phyloP scores from a whole-genome alignment of 2,888 invertebrate species.

The Callyntrura sp. region DNA sequence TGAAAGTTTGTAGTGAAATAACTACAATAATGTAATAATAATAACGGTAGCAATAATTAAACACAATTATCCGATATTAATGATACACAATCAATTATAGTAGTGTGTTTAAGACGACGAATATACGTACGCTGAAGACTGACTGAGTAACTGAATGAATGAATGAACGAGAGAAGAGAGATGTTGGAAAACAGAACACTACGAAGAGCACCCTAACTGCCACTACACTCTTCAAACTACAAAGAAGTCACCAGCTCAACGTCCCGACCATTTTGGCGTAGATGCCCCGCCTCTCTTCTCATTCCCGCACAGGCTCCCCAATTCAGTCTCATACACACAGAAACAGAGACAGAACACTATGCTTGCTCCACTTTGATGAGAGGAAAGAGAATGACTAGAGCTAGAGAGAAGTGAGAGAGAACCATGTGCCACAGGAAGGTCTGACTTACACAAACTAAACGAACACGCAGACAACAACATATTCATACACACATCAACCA shows the following conservation, averaged over 20 bases:
- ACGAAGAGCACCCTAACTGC: conserved; percentile 83
- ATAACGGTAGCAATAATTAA: conserved; percentile 20
- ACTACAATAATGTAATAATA: not conserved
- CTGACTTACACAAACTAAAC: conserved; percentile 39
- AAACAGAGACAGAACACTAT: conserved; percentile 36
- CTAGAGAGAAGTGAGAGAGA: conserved; percentile 44
- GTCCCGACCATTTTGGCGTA: conserved; percentile 83
- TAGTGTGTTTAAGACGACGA: conserved; percentile 34
- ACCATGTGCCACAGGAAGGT: conserved; percentile 66
- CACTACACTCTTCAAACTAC: conserved; percentile 84
- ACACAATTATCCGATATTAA: conserved; percentile 38
- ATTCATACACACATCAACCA: conserved; percentile 46
- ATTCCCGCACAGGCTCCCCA: conserved; percentile 78
- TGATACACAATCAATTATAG: conserved; percentile 51
- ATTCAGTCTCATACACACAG: conserved; percentile 68
- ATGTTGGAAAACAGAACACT: conserved; percentile 82
- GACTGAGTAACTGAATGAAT: conserved; percentile 73
- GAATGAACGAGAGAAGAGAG: conserved; percentile 73
- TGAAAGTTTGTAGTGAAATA: conserved; percentile 38
- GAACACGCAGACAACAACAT: conserved; percentile 51
- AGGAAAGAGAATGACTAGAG: conserved; percentile 50
- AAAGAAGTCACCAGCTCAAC: conserved; percentile 82
- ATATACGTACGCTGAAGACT: conserved; percentile 67
- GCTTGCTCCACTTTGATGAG: conserved; percentile 61
- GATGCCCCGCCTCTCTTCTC: conserved; percentile 81